These are phyloP conservation scores for Solenodon paradoxus DNA, from an alignment of 2,113 vertebrate species.

Conservation along the genomic window DNA sequence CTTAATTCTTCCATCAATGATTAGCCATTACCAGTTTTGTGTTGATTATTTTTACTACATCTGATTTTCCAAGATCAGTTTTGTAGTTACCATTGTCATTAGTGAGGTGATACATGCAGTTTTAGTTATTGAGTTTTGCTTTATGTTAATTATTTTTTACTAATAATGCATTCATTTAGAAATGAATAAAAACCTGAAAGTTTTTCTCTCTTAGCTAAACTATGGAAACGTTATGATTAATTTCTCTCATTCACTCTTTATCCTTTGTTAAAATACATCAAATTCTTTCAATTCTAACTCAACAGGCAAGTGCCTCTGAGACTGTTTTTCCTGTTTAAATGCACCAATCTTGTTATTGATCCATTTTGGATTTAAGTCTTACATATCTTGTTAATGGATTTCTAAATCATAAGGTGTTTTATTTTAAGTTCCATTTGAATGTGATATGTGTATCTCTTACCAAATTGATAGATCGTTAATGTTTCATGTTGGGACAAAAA, in stretches of 20 bases:
- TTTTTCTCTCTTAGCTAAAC: constrained; percentile 16
- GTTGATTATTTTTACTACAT: not conserved
- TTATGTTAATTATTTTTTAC: not conserved
- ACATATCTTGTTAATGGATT: constrained; percentile 31
- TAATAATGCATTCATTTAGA: not conserved
- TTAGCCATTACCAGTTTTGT: not conserved
- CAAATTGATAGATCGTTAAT: not conserved
- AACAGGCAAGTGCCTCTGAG: constrained; percentile 24
- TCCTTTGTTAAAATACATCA: constrained; percentile 28
- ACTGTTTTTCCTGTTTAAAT: constrained; percentile 22
- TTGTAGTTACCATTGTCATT: not conserved
- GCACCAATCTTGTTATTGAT: constrained; percentile 1
- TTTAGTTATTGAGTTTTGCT: not conserved
- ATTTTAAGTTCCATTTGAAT: constrained; percentile 45
- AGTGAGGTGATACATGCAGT: not conserved
- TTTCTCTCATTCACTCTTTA: constrained; percentile 11
- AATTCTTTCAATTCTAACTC: constrained; percentile 43
- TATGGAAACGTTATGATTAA: constrained; percentile 29
- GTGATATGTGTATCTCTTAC: not conserved
- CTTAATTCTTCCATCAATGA: not conserved
- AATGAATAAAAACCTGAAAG: not conserved
- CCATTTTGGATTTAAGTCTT: constrained; percentile 34
- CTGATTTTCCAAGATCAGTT: not conserved
- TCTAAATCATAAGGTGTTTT: constrained; percentile 6
- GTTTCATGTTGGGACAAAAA: not conserved